Evolutionary conservation across 2,113 vertebrate genomes (phyloP).

Genomic region (Carassius carassius): DNA sequence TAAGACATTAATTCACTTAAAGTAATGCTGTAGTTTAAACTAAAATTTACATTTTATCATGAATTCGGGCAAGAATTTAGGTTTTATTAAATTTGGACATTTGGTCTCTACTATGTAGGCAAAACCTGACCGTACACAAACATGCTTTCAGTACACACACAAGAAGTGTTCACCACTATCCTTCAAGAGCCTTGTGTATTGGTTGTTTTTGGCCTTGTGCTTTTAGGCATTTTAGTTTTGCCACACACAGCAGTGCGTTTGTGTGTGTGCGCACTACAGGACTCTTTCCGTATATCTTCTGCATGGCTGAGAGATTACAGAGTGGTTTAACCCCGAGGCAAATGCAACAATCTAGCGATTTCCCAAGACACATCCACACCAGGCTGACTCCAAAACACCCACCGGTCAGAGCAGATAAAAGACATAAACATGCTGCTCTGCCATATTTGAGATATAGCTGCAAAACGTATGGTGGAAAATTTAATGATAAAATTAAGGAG

Average conservation of each 20-base stretch:
- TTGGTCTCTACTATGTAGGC: background rate
- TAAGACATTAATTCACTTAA: background rate
- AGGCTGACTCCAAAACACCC: background rate
- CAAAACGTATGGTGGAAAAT: background rate
- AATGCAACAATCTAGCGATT: background rate
- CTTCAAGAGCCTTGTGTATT: background rate
- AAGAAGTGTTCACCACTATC: background rate
- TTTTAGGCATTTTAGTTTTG: conserved; percentile 3
- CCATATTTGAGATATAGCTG: background rate
- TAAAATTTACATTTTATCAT: background rate
- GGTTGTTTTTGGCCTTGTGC: conserved; percentile 10
- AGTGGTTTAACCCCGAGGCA: conserved; percentile 1
- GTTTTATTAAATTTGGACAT: background rate
- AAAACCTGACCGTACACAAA: background rate
- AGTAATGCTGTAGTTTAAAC: background rate
- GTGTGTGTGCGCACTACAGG: background rate
- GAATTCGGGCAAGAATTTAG: background rate
- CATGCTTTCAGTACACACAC: conserved; percentile 2
- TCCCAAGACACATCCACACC: background rate
- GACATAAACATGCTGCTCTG: background rate
- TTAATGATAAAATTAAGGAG: background rate
- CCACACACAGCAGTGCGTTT: background rate
- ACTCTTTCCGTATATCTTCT: conserved; percentile 22
- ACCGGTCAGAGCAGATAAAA: conserved; percentile 6
- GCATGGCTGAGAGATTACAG: conserved; percentile 43